phyloP scores from a whole-genome alignment of 2,113 vertebrate species.

The Noctilio leporinus region DNA sequence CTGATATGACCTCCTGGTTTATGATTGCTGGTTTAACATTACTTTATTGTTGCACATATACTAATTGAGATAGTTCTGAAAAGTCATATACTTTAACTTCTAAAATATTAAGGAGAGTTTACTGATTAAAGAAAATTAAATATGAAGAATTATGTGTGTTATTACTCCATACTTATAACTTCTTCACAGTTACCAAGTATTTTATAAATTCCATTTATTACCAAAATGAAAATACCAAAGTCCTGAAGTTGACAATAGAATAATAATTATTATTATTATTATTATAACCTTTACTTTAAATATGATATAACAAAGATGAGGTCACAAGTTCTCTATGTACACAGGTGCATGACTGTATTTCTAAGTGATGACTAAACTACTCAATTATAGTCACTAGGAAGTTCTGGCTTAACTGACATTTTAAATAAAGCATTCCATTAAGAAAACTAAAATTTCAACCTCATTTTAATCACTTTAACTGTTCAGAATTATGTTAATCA shows the following conservation, averaged over 20 bases:
- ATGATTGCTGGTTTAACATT: background rate
- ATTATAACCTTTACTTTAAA: background rate
- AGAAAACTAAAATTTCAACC: slow-evolving; percentile 43
- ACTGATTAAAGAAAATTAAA: background rate
- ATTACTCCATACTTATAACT: background rate
- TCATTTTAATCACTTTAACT: slow-evolving; percentile 54
- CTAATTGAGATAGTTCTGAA: slow-evolving; percentile 1
- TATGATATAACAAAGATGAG: background rate
- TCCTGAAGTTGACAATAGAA: background rate
- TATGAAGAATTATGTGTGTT: background rate
- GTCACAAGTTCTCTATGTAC: slow-evolving; percentile 11
- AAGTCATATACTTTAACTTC: background rate
- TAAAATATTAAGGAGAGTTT: background rate
- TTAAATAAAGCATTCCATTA: slow-evolving; percentile 37
- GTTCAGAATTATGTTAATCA: slow-evolving; percentile 60
- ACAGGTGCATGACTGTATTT: background rate
- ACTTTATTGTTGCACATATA: background rate
- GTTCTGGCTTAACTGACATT: slow-evolving; percentile 47
- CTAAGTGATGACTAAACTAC: slow-evolving; percentile 40
- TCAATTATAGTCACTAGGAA: slow-evolving; percentile 40
- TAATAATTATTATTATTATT: background rate
- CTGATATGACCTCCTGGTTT: background rate
- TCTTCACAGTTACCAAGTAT: background rate
- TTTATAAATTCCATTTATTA: background rate
- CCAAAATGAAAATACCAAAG: slow-evolving; percentile 8